These are phyloP conservation scores for Nerophis ophidion DNA, from an alignment of 2,113 vertebrate species.

Conservation along the genomic window DNA sequence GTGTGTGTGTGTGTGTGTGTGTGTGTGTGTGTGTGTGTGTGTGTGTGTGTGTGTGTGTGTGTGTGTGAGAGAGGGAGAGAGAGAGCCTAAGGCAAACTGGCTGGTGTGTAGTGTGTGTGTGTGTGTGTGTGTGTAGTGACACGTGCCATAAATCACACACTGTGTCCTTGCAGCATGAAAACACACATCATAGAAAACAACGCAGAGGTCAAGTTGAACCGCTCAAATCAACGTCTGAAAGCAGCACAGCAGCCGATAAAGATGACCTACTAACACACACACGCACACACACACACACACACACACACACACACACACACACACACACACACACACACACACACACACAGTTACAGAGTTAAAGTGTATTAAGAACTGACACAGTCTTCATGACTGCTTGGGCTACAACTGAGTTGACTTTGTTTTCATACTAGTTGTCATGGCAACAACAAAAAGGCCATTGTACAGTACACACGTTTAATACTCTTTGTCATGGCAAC, in stretches of 20 bases:
- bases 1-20: neutral
- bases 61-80: neutral
- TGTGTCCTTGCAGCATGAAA: conserved; percentile 63
- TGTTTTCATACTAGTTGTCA: too few species aligned
- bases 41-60: neutral
- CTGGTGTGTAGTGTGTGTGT: conserved; percentile 8
- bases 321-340: neutral
- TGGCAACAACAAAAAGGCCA: too few species aligned
- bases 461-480: too few species aligned
- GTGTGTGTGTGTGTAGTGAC: conserved; percentile 34
- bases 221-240: conserved; percentile 43
- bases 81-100: conserved; percentile 24
- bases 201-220: conserved; percentile 65
- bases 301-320: neutral
- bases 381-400: too few species aligned
- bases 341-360: conserved; percentile 11
- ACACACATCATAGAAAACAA: conserved; percentile 68
- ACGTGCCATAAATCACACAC: conserved; percentile 64
- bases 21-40: neutral
- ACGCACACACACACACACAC: conserved; percentile 24
- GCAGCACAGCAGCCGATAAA: conserved; percentile 62
- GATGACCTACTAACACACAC: conserved; percentile 53
- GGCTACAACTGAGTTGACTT: too few species aligned
- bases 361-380: too few species aligned
- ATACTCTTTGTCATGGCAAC: too few species aligned